Conservation (phyloP, 1,140 invertebrate genomes). For the Drosophila miranda region DNA sequence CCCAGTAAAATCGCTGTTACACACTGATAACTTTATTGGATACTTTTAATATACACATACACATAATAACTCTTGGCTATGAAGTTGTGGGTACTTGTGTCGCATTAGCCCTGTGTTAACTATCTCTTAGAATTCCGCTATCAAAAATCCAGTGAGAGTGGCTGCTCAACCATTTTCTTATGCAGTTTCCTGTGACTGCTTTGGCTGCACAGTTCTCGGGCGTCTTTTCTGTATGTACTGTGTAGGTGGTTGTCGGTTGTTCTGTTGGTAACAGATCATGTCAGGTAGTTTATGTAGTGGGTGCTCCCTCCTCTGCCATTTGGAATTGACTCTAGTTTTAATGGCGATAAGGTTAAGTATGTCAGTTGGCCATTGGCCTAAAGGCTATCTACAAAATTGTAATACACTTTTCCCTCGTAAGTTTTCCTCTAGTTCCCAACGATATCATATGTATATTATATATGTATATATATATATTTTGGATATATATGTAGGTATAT, state of each 20-base stretch:
- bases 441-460: constrained; percentile 42
- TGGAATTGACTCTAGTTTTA: constrained; percentile 37
- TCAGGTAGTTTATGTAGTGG: constrained; percentile 57
- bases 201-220: constrained; percentile 25
- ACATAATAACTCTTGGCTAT: constrained; percentile 48
- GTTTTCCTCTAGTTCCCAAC: constrained; percentile 43
- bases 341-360: constrained; percentile 28
- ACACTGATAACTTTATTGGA: constrained; percentile 68
- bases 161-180: too few relatives aligned
- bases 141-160: constrained; percentile 32
- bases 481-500: constrained; percentile 22
- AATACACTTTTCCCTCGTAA: constrained; percentile 22
- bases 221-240: constrained; percentile 23
- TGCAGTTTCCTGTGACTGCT: too few relatives aligned
- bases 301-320: constrained; percentile 10
- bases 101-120: neutral
- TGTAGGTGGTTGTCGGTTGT: constrained; percentile 50
- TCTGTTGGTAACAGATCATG: constrained; percentile 24
- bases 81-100: constrained; percentile 28
- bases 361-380: constrained; percentile 44
- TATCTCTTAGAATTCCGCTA: constrained; percentile 21
- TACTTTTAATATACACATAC: constrained; percentile 61
- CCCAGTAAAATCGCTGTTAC: constrained; percentile 41
- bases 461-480: constrained; percentile 27
- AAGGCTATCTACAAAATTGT: constrained; percentile 57